A percentile compares a stretch with the other conserved stretches of the same genome.
phyloP scores from a whole-genome alignment of 2,797 vertebrate species.

The Sebastes taczanowskii region DNA sequence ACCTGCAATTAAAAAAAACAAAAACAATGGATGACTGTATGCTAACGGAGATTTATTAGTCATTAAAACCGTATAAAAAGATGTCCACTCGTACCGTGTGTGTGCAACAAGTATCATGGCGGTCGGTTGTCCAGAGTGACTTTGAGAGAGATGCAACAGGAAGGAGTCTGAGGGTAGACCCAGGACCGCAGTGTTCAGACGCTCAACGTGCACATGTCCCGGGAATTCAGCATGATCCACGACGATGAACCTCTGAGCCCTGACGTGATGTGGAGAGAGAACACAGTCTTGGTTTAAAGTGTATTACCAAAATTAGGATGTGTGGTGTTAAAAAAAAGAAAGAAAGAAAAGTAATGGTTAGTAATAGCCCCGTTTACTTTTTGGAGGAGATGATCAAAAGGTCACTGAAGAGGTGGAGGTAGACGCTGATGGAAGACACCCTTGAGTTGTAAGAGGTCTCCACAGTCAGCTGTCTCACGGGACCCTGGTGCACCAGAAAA shows the following conservation, averaged over 20 bases:
- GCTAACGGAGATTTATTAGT: background rate
- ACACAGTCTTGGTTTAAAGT: background rate
- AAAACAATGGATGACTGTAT: background rate
- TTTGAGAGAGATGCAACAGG: conserved; percentile 74
- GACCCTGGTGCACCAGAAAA: conserved; percentile 78
- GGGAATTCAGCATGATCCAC: conserved; percentile 78
- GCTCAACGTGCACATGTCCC: conserved; percentile 65
- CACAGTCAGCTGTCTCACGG: conserved; percentile 70
- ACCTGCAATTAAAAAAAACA: conserved; percentile 39
- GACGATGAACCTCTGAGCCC: conserved; percentile 78
- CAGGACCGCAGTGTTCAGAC: conserved; percentile 64
- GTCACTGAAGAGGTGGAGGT: conserved; percentile 87
- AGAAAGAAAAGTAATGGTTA: background rate
- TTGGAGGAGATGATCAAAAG: conserved; percentile 82
- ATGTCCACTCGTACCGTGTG: conserved; percentile 56
- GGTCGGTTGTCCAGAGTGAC: conserved; percentile 54
- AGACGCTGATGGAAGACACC: conserved; percentile 60
- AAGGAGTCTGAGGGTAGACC: conserved; percentile 78
- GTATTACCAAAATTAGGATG: background rate
- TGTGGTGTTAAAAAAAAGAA: background rate
- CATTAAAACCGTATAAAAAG: background rate
- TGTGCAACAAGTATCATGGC: conserved; percentile 74
- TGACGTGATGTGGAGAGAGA: conserved; percentile 27
- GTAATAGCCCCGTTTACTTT: conserved; percentile 55
- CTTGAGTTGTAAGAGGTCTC: conserved; percentile 36